Percentiles rank a stretch among this genome's conserved stretches.
Evolutionary conservation across 2,797 vertebrate species (phyloP).

Genomic region (Arremon brunneinucha): DNA sequence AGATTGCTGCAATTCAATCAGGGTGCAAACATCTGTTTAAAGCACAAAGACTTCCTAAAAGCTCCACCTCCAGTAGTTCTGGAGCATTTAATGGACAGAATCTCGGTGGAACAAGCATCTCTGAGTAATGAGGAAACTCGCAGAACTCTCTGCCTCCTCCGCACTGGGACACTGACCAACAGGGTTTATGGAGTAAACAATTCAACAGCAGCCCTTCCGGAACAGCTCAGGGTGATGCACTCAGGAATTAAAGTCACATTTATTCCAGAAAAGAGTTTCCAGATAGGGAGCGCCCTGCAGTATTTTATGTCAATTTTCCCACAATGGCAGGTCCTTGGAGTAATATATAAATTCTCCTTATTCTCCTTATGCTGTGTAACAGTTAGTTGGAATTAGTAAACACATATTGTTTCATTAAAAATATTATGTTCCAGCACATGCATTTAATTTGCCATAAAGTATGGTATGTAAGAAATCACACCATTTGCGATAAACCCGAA

Average conservation of each 20-base stretch:
- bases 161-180: slow-evolving; percentile 32
- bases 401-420: slow-evolving; percentile 55
- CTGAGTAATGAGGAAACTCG: not conserved
- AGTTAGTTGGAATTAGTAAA: slow-evolving; percentile 53
- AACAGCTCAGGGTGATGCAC: not conserved
- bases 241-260: slow-evolving; percentile 5
- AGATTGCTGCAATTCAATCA: not conserved
- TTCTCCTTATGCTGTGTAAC: slow-evolving; percentile 23
- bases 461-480: slow-evolving; percentile 59
- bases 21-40: not conserved
- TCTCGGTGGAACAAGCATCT: not conserved
- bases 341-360: slow-evolving; percentile 29
- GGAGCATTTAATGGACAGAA: not conserved
- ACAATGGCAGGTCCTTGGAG: not conserved
- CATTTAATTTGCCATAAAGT: slow-evolving; percentile 57
- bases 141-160: slow-evolving; percentile 22
- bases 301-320: not conserved
- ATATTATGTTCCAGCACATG: slow-evolving; percentile 1
- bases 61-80: not conserved
- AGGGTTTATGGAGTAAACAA: slow-evolving; percentile 34
- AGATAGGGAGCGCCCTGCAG: not conserved
- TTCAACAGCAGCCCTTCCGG: not conserved
- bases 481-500: slow-evolving; percentile 58
- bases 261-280: not conserved
- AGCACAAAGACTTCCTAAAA: not conserved